phyloP scores from a whole-genome alignment of 2,113 vertebrate genomes.

The Junco hyemalis region DNA sequence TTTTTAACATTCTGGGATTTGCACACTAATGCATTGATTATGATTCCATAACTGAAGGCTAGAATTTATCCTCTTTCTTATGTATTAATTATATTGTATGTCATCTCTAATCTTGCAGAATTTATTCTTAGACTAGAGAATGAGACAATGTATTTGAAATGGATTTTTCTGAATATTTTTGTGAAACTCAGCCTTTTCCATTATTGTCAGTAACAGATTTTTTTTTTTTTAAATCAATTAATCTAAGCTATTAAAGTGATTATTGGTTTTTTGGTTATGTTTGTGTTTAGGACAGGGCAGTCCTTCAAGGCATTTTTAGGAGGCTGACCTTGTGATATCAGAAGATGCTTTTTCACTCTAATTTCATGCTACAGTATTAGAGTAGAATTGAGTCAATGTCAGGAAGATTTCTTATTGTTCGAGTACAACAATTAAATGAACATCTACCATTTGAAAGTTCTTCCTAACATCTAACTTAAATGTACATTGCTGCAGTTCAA shows the following conservation, averaged over 20 bases:
- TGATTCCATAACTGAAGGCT: slow-evolving; percentile 32
- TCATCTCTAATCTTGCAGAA: slow-evolving; percentile 3
- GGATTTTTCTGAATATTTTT: background rate
- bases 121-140: slow-evolving; percentile 11
- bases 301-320: background rate
- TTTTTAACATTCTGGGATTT: slow-evolving; percentile 35
- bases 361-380: background rate
- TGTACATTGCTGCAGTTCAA: background rate
- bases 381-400: background rate
- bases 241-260: background rate
- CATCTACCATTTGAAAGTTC: background rate
- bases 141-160: background rate
- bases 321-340: background rate
- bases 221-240: background rate
- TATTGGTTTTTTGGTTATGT: background rate
- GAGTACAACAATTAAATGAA: background rate
- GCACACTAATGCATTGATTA: slow-evolving; percentile 48
- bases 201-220: background rate
- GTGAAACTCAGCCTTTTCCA: background rate
- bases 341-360: background rate
- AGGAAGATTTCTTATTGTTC: background rate
- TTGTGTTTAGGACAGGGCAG: background rate
- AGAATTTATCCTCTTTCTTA: slow-evolving; percentile 27
- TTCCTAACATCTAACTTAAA: background rate
- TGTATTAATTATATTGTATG: slow-evolving; percentile 27